Evolutionary conservation across 2,797 vertebrate genomes (phyloP).

Genomic region (Tokudaia muenninki): DNA sequence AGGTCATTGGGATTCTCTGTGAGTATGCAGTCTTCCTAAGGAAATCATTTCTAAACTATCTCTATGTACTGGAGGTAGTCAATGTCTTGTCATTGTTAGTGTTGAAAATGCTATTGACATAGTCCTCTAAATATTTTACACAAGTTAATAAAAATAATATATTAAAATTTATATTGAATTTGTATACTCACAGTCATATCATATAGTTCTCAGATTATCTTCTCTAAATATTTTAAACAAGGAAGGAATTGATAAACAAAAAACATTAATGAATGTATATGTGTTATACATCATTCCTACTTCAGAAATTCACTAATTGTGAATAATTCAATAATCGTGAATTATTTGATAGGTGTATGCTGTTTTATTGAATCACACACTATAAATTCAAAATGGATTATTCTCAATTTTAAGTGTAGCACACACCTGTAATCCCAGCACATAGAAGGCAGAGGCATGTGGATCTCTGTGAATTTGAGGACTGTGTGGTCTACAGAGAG

Average conservation of each 20-base stretch:
- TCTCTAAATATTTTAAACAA: conserved; percentile 49
- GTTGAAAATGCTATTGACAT: background rate
- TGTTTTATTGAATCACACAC: background rate
- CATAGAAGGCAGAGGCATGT: background rate
- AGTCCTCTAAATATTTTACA: conserved; percentile 6
- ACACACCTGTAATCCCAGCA: background rate
- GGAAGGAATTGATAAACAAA: background rate
- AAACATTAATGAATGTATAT: background rate
- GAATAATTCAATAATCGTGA: background rate
- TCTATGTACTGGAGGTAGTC: background rate
- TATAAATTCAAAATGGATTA: background rate
- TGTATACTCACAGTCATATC: background rate
- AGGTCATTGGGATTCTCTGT: background rate
- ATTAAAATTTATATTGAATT: background rate
- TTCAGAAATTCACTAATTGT: background rate
- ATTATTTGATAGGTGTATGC: background rate
- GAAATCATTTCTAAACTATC: background rate
- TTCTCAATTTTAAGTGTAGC: background rate
- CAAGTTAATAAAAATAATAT: conserved; percentile 25
- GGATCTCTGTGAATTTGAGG: background rate
- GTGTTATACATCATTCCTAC: background rate
- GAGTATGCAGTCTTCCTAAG: background rate
- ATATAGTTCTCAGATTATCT: background rate
- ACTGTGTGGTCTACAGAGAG: too few relatives aligned
- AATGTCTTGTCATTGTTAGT: background rate